Evolutionary conservation across 2,113 vertebrate genomes (phyloP).

Genomic region (Plotosus lineatus): DNA sequence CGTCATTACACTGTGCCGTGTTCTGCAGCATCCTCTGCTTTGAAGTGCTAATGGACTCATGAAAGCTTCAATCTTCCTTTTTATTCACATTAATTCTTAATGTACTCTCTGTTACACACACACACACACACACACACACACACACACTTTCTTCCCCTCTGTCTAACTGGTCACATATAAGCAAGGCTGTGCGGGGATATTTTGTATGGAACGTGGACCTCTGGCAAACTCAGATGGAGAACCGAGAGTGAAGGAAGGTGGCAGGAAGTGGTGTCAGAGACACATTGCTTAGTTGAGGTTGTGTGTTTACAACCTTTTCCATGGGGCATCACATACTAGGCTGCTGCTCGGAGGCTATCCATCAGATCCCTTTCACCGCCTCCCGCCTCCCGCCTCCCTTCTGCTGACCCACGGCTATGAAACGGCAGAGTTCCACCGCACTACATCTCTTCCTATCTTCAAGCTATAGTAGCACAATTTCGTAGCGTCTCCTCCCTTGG

Average conservation of each 20-base stretch:
- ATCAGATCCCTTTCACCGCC: constrained; percentile 41
- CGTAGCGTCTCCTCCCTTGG: neutral
- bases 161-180: constrained; percentile 1
- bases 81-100: constrained; percentile 47
- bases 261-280: constrained; percentile 35
- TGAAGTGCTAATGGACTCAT: constrained; percentile 55
- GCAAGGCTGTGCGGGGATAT: neutral
- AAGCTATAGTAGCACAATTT: constrained; percentile 15
- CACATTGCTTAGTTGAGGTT: constrained; percentile 50
- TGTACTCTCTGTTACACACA: constrained; percentile 27
- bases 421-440: neutral
- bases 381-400: constrained; percentile 5
- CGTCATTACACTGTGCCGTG: constrained; percentile 31
- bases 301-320: constrained; percentile 53
- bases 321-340: constrained; percentile 39
- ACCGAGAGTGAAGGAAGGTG: neutral
- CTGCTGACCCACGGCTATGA: constrained; percentile 4
- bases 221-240: neutral
- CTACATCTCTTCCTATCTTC: neutral
- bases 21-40: constrained; percentile 32
- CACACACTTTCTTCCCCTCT: constrained; percentile 27
- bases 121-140: constrained; percentile 10
- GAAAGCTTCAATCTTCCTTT: constrained; percentile 39
- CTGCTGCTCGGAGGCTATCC: constrained; percentile 47
- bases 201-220: constrained; percentile 12